Percentiles rank a stretch among this genome's conserved stretches.
Conservation (phyloP, 2,888 invertebrate genomes). For the Gymnosoma rotundatum region DNA sequence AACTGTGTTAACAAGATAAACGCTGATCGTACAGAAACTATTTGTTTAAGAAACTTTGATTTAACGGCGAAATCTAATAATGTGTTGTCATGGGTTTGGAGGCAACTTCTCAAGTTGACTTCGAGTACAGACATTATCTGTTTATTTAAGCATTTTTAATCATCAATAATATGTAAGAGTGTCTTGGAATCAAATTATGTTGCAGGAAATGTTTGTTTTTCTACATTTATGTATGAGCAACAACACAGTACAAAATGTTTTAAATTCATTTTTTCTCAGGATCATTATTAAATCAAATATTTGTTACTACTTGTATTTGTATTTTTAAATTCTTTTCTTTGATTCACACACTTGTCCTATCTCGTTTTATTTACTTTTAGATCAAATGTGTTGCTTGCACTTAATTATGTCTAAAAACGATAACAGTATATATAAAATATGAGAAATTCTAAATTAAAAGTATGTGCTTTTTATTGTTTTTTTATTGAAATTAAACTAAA, state of each 20-base stretch:
- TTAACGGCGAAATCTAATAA: no score
- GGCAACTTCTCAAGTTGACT: not conserved
- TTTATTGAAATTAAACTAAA: no score
- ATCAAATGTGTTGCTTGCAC: slow-evolving; percentile 40
- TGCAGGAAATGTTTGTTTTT: slow-evolving; percentile 68
- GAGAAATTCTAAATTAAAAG: not conserved
- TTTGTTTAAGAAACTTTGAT: not conserved
- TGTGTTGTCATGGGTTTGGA: not conserved
- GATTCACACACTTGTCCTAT: slow-evolving; percentile 1
- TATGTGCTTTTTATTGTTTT: no score
- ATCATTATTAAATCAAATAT: slow-evolving; percentile 69
- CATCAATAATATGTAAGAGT: slow-evolving; percentile 21
- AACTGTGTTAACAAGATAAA: no score
- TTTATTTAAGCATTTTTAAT: slow-evolving; percentile 56
- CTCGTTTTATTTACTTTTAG: slow-evolving; percentile 46
- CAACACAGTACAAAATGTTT: slow-evolving; percentile 14
- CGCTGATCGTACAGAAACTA: no score
- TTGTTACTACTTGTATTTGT: slow-evolving; percentile 45
- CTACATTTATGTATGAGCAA: slow-evolving; percentile 5
- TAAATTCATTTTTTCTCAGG: slow-evolving; percentile 67
- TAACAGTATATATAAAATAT: slow-evolving; percentile 60
- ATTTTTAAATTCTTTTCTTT: slow-evolving; percentile 51
- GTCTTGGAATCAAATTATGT: slow-evolving; percentile 60
- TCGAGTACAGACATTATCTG: slow-evolving; percentile 39
- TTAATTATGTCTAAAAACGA: slow-evolving; percentile 6